Evolutionary conservation across 1,140 invertebrate genomes (phyloP).

Genomic region (Zaprionus gabonicus): DNA sequence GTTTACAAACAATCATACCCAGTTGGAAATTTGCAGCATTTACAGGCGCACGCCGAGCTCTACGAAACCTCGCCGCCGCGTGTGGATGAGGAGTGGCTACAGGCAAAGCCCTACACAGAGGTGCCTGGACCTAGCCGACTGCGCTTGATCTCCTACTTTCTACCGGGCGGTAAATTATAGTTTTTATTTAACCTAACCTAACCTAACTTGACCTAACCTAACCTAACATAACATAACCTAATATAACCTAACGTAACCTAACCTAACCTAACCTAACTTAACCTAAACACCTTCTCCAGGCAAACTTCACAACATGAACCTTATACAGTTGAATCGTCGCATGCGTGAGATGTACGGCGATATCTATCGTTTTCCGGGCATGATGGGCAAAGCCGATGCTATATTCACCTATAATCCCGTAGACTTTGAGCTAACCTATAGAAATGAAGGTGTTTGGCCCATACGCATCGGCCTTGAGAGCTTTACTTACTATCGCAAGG

Average conservation of each 20-base stretch:
- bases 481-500: conserved; percentile 71
- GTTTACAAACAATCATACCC: conserved; percentile 67
- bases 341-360: conserved; percentile 69
- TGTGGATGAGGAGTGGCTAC: conserved; percentile 61
- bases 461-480: conserved; percentile 67
- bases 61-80: conserved; percentile 41
- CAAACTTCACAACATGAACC: conserved; percentile 54
- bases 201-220: background rate
- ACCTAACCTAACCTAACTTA: background rate
- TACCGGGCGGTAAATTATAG: conserved; percentile 64
- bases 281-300: conserved; percentile 28
- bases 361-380: conserved; percentile 63
- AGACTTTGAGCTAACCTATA: conserved; percentile 71
- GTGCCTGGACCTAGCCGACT: conserved; percentile 59
- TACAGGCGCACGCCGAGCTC: conserved; percentile 44
- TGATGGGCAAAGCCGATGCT: conserved; percentile 69
- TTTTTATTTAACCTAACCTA: background rate
- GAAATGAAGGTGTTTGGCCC: conserved; percentile 81
- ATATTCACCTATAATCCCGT: conserved; percentile 72
- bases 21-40: conserved; percentile 14
- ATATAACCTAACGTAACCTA: too few species aligned
- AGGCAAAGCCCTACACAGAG: conserved; percentile 53
- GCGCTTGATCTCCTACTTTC: conserved; percentile 54
- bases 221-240: too few species aligned
- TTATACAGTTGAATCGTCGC: conserved; percentile 62